These are phyloP conservation scores for Papilio xuthus DNA, from an alignment of 1,140 invertebrate genomes.

Conservation along the genomic window DNA sequence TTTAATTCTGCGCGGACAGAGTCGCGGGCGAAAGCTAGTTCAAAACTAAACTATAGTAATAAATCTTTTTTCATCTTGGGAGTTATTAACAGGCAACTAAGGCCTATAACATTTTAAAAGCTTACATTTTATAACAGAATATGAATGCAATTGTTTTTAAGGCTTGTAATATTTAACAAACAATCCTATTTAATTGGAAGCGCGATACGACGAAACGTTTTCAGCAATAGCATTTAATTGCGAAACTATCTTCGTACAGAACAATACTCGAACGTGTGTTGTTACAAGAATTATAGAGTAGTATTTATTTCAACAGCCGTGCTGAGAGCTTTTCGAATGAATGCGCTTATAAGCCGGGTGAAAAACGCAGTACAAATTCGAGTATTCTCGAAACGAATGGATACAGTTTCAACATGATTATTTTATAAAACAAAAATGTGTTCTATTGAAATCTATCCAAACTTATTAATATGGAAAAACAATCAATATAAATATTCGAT, in stretches of 20 bases:
- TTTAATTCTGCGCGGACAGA: no score
- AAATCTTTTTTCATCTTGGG: not conserved
- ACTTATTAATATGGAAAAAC: no score
- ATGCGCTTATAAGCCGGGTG: conserved; percentile 46
- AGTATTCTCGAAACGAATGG: conserved; percentile 3
- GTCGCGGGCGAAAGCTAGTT: no score
- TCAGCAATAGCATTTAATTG: conserved; percentile 20
- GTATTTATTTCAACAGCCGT: conserved; percentile 39
- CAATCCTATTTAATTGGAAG: conserved; percentile 15
- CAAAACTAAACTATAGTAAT: not conserved
- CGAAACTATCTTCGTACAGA: conserved; percentile 17
- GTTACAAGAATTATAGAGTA: conserved; percentile 34
- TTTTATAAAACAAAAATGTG: not conserved
- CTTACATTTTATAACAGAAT: not conserved
- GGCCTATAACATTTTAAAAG: not conserved
- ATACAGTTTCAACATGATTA: conserved; percentile 37
- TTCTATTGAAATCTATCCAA: no score
- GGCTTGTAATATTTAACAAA: not conserved
- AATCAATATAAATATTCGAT: no score
- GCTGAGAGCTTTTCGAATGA: conserved; percentile 41
- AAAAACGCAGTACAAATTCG: conserved; percentile 44
- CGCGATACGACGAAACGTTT: conserved; percentile 7
- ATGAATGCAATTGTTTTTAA: not conserved
- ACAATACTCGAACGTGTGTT: conserved; percentile 22
- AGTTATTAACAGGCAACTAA: not conserved